These are phyloP conservation scores for Macrocentrus cingulum DNA, from an alignment of 1,140 invertebrate species.

Conservation along the genomic window DNA sequence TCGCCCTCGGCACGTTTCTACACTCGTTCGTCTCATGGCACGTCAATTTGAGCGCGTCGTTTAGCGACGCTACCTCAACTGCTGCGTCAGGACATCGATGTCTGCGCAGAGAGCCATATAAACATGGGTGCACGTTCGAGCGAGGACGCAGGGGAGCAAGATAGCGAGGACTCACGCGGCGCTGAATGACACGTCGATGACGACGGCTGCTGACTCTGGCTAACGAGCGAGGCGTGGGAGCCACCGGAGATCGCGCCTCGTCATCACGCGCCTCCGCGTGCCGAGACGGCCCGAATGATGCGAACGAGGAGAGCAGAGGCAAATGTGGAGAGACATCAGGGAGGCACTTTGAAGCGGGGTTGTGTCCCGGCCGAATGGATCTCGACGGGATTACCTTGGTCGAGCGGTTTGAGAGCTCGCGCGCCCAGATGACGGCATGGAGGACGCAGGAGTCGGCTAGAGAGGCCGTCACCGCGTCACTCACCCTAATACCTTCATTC, in stretches of 20 bases:
- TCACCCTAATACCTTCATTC: slow-evolving; percentile 53
- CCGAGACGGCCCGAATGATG: slow-evolving; percentile 18
- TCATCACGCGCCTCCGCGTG: slow-evolving; percentile 47
- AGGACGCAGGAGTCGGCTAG: neutral
- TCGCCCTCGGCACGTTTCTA: too few relatives aligned
- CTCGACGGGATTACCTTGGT: slow-evolving; percentile 37
- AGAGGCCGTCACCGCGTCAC: slow-evolving; percentile 47
- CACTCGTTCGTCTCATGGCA: slow-evolving; percentile 23
- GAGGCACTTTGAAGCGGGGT: slow-evolving; percentile 19
- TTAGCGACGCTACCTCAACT: slow-evolving; percentile 31
- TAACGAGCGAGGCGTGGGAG: slow-evolving; percentile 59
- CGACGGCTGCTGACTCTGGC: slow-evolving; percentile 58
- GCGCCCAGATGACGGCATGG: slow-evolving; percentile 30
- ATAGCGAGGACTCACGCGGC: slow-evolving; percentile 33
- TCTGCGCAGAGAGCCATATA: slow-evolving; percentile 39
- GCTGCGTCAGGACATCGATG: slow-evolving; percentile 53
- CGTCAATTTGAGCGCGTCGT: slow-evolving; percentile 46
- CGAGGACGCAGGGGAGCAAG: slow-evolving; percentile 17
- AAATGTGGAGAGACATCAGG: slow-evolving; percentile 14
- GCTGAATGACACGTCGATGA: slow-evolving; percentile 60
- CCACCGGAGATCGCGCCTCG: slow-evolving; percentile 51
- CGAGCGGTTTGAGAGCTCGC: slow-evolving; percentile 41
- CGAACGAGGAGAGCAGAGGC: slow-evolving; percentile 14
- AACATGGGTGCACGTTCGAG: slow-evolving; percentile 14
- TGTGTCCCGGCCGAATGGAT: slow-evolving; percentile 33